Evolutionary conservation across 2,113 vertebrate genomes (phyloP).

Genomic region (Elephas maximus): DNA sequence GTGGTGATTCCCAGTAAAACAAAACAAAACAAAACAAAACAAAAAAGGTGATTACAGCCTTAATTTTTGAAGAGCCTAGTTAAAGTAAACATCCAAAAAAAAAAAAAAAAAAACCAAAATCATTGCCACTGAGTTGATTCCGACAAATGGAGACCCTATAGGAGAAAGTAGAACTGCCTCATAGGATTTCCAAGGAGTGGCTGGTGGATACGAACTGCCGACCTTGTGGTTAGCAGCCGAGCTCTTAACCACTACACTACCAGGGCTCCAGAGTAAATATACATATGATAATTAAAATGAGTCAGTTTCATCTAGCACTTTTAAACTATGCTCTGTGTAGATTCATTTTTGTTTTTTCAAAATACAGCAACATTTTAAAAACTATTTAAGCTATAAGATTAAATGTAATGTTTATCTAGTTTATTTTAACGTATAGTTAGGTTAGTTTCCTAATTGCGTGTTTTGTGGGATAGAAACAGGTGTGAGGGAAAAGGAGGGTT

Average conservation of each 20-base stretch:
- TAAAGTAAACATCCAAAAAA: neutral
- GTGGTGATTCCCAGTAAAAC: neutral
- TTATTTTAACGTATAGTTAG: slow-evolving; percentile 44
- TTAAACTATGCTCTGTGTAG: neutral
- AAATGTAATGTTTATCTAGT: slow-evolving; percentile 32
- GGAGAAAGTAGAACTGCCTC: too few relatives aligned
- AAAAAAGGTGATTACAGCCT: neutral
- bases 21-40: too few relatives aligned
- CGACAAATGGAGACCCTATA: too few relatives aligned
- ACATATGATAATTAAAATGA: neutral
- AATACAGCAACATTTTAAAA: slow-evolving; percentile 38
- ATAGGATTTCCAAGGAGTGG: too few relatives aligned
- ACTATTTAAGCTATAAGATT: neutral
- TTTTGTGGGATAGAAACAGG: slow-evolving; percentile 10
- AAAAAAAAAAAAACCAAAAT: too few relatives aligned
- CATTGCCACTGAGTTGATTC: too few relatives aligned
- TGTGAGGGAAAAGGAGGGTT: neutral
- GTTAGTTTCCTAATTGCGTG: slow-evolving; percentile 3
- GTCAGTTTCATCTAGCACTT: neutral
- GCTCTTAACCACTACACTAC: too few relatives aligned
- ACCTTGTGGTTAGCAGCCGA: too few relatives aligned
- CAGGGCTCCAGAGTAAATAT: neutral
- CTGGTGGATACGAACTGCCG: too few relatives aligned
- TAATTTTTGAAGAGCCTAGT: slow-evolving; percentile 11
- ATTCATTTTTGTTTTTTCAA: slow-evolving; percentile 58